Conservation (phyloP, 2,113 vertebrate species). For the Thomomys bottae region DNA sequence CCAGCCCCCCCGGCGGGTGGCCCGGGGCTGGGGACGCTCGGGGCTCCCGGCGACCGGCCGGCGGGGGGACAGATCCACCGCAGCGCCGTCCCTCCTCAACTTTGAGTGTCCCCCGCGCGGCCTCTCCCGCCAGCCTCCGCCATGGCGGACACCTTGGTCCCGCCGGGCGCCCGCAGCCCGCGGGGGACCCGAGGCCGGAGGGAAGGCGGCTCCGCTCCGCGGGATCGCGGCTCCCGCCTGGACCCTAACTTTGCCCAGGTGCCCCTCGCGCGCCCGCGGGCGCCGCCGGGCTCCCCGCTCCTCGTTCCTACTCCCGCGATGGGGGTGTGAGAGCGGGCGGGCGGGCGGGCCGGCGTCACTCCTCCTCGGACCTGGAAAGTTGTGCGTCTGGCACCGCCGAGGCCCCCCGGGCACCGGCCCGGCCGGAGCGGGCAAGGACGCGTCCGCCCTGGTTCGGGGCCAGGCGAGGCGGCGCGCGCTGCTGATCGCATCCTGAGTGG, state of each 20-base stretch:
- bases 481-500: background rate
- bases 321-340: background rate
- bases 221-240: background rate
- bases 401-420: background rate
- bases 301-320: background rate
- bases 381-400: background rate
- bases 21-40: background rate
- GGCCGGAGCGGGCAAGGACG: background rate
- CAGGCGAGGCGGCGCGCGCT: background rate
- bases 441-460: background rate
- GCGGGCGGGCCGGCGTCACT: background rate
- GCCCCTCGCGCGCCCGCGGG: background rate
- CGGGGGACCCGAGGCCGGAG: background rate
- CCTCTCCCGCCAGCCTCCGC: background rate
- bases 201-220: background rate
- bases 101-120: background rate
- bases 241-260: constrained; percentile 68
- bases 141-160: constrained; percentile 27
- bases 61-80: too few relatives aligned
- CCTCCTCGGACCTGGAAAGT: constrained; percentile 52
- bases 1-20: background rate
- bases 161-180: background rate
- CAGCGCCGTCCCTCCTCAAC: constrained; percentile 35
- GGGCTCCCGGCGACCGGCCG: too few relatives aligned
- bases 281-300: background rate